Evolutionary conservation across 2,888 invertebrate genomes (phyloP), one percentile per base, ranked within the genome.

Genomic region (Lepidochitona cinerea): DNA sequence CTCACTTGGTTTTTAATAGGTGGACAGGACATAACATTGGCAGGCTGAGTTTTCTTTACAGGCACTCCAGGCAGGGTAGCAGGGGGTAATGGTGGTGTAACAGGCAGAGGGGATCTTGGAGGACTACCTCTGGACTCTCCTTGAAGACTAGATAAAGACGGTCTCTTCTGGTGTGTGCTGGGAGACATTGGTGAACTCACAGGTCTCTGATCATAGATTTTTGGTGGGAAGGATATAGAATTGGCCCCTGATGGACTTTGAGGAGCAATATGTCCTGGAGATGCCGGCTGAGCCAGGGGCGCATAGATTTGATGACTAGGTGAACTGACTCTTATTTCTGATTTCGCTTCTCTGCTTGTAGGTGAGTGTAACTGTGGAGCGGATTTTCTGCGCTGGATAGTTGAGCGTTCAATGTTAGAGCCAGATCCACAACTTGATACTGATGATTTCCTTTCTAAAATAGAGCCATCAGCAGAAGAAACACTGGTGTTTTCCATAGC

Each of bases 401-500:
- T 23, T 26, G 59, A 23, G 4, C 59, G 23, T 59, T 59, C 59
- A 26, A 29, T 59, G 32, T 59, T 59, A 29, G 14, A 29, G 14
- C 23, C 18, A 35, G 37, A 37, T 37, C 37, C 66, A 66, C 73
- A 59, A 75, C 75, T 1, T 73, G 79, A 65, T 77, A 79, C 66
- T 18, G 67, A 36, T 4, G 52, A 29, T 59, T 72, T 72, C 35
- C 65, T 71, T 29, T 72, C 72, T 26, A 53, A 35, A 35, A 68
- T 52, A 12, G 52, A 53, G n/a, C 68, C 53, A 14, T 72, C 72
- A 9, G 32, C 29, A 29, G 53, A 68, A 14, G 41, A 37, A 6
- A 66, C 36, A 23, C 79, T 81, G 41, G 76, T 78, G 7, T 81
- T 83, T 64, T 86, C 86, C 73, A 85, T 77, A 23, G 84, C 78